A percentile compares a stretch with the other conserved stretches of the same genome.
Conservation (phyloP, 2,888 invertebrate species). For the Ceriagrion tenellum region DNA sequence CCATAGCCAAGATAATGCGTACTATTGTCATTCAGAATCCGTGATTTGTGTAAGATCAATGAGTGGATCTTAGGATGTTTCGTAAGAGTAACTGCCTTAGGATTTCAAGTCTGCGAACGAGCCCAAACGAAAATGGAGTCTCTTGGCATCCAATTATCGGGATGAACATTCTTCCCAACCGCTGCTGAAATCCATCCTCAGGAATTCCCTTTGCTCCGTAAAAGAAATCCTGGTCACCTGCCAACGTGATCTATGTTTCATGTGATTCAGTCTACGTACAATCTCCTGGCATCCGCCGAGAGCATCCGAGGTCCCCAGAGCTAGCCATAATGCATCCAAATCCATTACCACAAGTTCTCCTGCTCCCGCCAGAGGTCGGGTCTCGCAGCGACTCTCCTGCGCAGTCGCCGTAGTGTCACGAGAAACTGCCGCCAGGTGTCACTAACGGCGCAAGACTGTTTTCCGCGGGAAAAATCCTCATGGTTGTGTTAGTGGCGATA, state of each 20-base stretch:
- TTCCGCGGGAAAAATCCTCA: neutral
- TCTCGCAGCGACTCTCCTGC: constrained; percentile 33
- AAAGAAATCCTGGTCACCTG: neutral
- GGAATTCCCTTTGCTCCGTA: neutral
- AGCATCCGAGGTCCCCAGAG: neutral
- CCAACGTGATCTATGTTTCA: neutral
- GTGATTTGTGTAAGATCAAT: no score
- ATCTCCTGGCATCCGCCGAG: neutral
- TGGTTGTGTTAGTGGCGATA: no score
- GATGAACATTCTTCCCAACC: no score
- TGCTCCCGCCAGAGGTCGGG: constrained; percentile 37
- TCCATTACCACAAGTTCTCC: neutral
- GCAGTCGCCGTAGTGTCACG: constrained; percentile 28
- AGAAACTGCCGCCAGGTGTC: constrained; percentile 23
- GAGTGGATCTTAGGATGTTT: no score
- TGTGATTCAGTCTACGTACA: neutral
- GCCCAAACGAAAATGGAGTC: no score
- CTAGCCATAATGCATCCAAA: neutral
- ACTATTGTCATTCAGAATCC: no score
- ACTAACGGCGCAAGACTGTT: neutral
- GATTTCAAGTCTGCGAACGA: no score
- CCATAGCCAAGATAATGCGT: no score
- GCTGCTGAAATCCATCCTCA: neutral
- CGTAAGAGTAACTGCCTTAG: no score
- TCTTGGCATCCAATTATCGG: no score